These are phyloP conservation scores for Ophiodon elongatus DNA, from an alignment of 2,113 vertebrate species.

Conservation along the genomic window DNA sequence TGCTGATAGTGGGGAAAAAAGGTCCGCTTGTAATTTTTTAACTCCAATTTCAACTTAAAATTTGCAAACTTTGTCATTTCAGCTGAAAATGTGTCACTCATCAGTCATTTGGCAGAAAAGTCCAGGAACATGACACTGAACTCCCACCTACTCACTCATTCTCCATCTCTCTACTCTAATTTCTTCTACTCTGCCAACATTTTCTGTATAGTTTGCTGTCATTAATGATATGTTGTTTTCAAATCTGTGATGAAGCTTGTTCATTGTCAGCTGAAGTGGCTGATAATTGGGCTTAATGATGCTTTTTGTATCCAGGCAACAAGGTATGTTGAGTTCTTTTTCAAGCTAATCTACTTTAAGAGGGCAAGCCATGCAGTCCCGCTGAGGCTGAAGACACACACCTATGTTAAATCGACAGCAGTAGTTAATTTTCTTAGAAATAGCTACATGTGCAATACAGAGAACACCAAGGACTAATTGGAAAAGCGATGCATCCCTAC, in stretches of 20 bases:
- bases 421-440: slow-evolving; percentile 37
- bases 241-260: slow-evolving; percentile 67
- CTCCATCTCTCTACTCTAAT: neutral
- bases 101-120: neutral
- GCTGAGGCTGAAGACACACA: slow-evolving; percentile 54
- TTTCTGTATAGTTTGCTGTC: slow-evolving; percentile 42
- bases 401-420: slow-evolving; percentile 54
- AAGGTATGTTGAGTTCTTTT: slow-evolving; percentile 63
- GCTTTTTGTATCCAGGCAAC: slow-evolving; percentile 90
- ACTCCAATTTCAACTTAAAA: too few species aligned
- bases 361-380: slow-evolving; percentile 57
- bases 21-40: neutral
- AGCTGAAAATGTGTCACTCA: neutral
- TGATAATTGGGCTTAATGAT: slow-evolving; percentile 84
- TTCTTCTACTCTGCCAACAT: slow-evolving; percentile 8
- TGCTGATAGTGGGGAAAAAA: neutral
- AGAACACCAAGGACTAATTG: slow-evolving; percentile 23
- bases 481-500: slow-evolving; percentile 6
- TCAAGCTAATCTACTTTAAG: slow-evolving; percentile 75
- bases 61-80: neutral
- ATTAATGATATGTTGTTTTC: slow-evolving; percentile 74
- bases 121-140: neutral
- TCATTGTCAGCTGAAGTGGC: slow-evolving; percentile 77
- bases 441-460: neutral
- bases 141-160: neutral